Conservation (phyloP, 2,113 vertebrate species). For the Ptilorrhoa leucosticta region DNA sequence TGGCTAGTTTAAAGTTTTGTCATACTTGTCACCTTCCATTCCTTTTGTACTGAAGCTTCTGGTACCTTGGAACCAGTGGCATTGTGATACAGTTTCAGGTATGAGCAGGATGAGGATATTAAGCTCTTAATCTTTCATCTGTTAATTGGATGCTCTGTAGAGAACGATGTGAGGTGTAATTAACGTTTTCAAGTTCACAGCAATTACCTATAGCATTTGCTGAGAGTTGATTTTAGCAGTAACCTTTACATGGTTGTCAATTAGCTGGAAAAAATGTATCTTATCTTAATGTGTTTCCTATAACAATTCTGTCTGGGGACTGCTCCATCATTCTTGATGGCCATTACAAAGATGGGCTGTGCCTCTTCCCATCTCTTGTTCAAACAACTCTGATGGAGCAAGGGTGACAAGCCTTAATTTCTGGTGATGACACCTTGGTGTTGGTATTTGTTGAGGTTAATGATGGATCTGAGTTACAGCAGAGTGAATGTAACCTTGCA, state of each 20-base stretch:
- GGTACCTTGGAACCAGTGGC: not conserved
- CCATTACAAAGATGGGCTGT: not conserved
- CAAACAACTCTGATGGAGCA: not conserved
- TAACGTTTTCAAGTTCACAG: not conserved
- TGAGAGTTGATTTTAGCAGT: not conserved
- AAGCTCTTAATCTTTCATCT: not conserved
- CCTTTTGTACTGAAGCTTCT: not conserved
- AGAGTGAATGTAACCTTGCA: not conserved
- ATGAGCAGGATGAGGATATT: not conserved
- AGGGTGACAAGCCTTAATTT: not conserved
- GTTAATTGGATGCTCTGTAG: not conserved
- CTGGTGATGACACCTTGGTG: not conserved
- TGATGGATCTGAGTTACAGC: not conserved
- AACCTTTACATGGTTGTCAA: constrained; percentile 10
- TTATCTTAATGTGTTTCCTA: not conserved
- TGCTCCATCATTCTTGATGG: not conserved
- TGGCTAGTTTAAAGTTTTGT: not conserved
- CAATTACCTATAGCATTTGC: constrained; percentile 3
- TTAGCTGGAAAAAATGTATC: not conserved
- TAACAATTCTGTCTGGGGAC: not conserved
- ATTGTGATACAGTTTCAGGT: not conserved
- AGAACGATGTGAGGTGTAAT: not conserved
- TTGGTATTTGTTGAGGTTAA: not conserved
- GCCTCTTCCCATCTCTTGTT: not conserved
- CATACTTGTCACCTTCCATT: not conserved